These are phyloP conservation scores for Phymastichus coffea DNA, from an alignment of 1,140 invertebrate species.

Conservation along the genomic window DNA sequence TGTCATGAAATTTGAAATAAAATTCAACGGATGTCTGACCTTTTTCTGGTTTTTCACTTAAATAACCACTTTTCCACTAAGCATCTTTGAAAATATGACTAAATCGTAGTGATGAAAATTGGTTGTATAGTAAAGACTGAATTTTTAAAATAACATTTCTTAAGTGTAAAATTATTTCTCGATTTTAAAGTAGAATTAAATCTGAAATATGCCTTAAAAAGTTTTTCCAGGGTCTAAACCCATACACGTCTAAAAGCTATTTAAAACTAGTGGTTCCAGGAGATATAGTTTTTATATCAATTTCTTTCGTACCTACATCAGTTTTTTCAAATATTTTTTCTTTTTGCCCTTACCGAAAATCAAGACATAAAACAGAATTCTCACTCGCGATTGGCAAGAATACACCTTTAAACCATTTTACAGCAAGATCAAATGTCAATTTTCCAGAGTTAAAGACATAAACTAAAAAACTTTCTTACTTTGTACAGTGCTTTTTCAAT, in stretches of 20 bases:
- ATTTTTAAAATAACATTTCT: no score
- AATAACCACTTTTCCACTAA: no score
- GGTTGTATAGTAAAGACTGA: no score
- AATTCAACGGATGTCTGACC: background rate
- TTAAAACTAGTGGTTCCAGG: background rate
- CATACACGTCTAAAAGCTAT: no score
- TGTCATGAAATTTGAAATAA: background rate
- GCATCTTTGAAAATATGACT: no score
- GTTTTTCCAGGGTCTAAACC: no score
- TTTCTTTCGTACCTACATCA: background rate
- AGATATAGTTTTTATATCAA: constrained; percentile 3
- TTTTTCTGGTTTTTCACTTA: background rate
- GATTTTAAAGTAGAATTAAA: background rate
- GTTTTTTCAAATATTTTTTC: background rate
- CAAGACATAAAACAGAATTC: background rate
- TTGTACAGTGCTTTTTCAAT: background rate
- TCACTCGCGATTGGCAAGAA: no score
- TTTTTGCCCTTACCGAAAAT: background rate
- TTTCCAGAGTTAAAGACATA: background rate
- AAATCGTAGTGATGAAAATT: no score
- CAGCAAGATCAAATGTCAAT: no score
- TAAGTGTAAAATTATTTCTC: background rate
- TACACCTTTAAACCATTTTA: no score
- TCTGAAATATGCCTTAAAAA: background rate
- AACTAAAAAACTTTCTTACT: background rate